Evolutionary conservation across 2,888 invertebrate genomes (phyloP).

Genomic region (Rotaria magnacalcarata): DNA sequence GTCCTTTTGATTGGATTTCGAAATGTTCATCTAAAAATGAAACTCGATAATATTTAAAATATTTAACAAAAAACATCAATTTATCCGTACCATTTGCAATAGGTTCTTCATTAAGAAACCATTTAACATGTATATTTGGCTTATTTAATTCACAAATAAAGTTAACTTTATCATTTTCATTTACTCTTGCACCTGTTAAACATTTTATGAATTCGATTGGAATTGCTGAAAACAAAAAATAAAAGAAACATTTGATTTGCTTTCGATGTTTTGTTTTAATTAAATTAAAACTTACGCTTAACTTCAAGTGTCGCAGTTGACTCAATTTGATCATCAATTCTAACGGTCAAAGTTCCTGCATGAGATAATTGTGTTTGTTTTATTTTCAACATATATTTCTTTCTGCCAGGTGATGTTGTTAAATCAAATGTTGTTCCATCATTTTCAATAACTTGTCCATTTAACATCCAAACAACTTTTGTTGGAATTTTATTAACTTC

Average conservation of each 20-base stretch:
- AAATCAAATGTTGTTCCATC: neutral
- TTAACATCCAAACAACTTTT: constrained; percentile 39
- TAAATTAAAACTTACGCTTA: neutral
- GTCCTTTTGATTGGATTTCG: neutral
- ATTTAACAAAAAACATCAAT: neutral
- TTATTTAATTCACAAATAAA: constrained; percentile 43
- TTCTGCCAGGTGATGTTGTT: neutral
- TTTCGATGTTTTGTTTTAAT: too few species aligned
- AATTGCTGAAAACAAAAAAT: constrained; percentile 27
- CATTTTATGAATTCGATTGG: constrained; percentile 42
- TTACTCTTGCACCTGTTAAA: constrained; percentile 40
- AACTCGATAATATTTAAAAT: neutral
- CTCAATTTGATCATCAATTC: constrained; percentile 15
- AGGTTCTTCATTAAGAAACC: constrained; percentile 30
- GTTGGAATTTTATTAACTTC: constrained; percentile 40
- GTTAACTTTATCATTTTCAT: constrained; percentile 43
- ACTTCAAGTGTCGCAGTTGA: constrained; percentile 24
- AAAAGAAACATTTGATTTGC: too few species aligned
- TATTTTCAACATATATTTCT: constrained; percentile 41
- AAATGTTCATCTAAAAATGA: neutral
- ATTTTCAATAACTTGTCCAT: constrained; percentile 38
- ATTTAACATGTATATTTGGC: constrained; percentile 39
- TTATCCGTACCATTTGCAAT: neutral
- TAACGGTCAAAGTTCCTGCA: constrained; percentile 28
- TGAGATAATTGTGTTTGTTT: constrained; percentile 40